These are phyloP conservation scores for Operophtera brumata DNA, from an alignment of 2,888 invertebrate species.

Conservation along the genomic window DNA sequence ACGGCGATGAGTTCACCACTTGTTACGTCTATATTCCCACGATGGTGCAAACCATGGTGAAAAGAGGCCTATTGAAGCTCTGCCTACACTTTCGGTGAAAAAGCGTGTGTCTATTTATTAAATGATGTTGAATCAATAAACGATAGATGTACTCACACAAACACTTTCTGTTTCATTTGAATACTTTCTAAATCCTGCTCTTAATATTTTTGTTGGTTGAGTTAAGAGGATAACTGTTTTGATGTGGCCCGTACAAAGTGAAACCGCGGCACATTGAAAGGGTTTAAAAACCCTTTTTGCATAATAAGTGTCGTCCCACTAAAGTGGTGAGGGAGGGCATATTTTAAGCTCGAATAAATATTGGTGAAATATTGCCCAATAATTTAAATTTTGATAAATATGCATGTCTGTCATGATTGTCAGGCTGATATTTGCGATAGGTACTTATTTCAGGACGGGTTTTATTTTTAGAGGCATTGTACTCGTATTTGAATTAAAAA, in stretches of 20 bases:
- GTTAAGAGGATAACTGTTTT: slow-evolving; percentile 14
- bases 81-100: too few relatives aligned
- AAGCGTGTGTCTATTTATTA: too few relatives aligned
- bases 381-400: slow-evolving; percentile 33
- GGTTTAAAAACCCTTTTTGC: slow-evolving; percentile 21
- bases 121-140: too few relatives aligned
- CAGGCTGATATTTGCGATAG: slow-evolving; percentile 18
- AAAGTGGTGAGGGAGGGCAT: slow-evolving; percentile 8
- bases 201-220: slow-evolving; percentile 16
- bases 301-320: slow-evolving; percentile 24
- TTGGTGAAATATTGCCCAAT: slow-evolving; percentile 28
- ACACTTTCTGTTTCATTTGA: background rate
- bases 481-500: background rate
- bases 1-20: too few relatives aligned
- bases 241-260: slow-evolving; percentile 4
- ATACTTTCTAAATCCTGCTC: slow-evolving; percentile 2
- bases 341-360: slow-evolving; percentile 26
- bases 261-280: slow-evolving; percentile 18
- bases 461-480: slow-evolving; percentile 10
- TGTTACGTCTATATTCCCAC: too few relatives aligned
- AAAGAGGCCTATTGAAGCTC: too few relatives aligned
- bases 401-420: slow-evolving; percentile 30
- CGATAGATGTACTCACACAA: too few relatives aligned
- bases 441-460: too few relatives aligned
- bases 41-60: too few relatives aligned